Base-by-base conservation (phyloP, 2,113 vertebrate species). In the Willisornis vidua region DNA sequence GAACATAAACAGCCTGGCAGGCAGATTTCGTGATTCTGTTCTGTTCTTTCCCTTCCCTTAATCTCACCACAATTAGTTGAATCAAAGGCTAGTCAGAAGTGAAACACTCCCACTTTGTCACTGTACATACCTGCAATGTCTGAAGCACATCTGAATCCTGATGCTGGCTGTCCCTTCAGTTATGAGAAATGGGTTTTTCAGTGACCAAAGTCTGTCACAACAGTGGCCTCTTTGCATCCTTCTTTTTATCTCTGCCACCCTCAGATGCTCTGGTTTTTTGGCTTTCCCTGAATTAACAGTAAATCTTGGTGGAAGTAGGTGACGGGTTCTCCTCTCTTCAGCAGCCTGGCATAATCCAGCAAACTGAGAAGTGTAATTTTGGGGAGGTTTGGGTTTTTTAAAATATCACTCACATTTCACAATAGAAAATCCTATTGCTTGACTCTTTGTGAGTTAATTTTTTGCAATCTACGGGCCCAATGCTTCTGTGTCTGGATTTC, bases 11-110 rank as follows among this genome's bases (percentile, higher is more conserved):
- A 95, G 39, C n/a, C 31, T 84, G 63, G 52, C 54, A 90, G 43
- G 68, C 54, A 87, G 54, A 90, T 90, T 91, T 94, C 39, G n/a
- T 73, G 43, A 91, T 95, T 87, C 72, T 94, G 8, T 61, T 87
- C 59, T 1, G 1, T 91, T 95, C 14, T 78, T 94, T 91, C 62
- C 83, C 37, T 62, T 96, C 63, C n/a, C 52, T 89, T 92, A 76
- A 73, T 89, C 46, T 90, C n/a, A 58, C 67, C 7, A 28, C 33
- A 72, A 43, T 83, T 87, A 95, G 43, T 51, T 62, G 67, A 93
- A 76, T 80, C 63, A 79, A 85, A 94, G 33, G 28, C 35, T 87
- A 71, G 51, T 55, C 67, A 63, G 35, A 78, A 75, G 9, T 43
- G 62, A 70, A 67, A n/a, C 28, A 35, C 19, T 82, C 31, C 16